Conservation (phyloP, 2,113 vertebrate genomes). For the Oxygymnocypris stewartii region DNA sequence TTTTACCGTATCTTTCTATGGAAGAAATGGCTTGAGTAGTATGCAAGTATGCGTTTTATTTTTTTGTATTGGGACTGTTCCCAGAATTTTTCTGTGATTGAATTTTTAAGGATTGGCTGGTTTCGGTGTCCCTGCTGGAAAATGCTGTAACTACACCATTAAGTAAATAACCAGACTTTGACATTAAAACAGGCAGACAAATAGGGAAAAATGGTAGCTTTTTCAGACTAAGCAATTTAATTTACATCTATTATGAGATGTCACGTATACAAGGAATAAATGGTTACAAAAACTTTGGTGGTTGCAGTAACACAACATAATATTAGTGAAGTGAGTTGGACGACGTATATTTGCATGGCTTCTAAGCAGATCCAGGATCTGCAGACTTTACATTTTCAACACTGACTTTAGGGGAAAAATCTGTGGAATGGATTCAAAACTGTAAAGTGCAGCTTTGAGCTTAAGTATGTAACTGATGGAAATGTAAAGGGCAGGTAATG, state of each 20-base stretch:
- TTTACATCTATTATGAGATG: constrained; percentile 16
- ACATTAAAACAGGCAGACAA: neutral
- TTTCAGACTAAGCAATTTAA: neutral
- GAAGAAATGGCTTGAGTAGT: too few relatives aligned
- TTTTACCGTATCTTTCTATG: too few relatives aligned
- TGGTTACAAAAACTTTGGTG: neutral
- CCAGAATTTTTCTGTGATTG: neutral
- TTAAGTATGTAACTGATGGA: neutral
- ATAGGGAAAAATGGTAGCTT: neutral
- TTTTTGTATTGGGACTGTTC: neutral
- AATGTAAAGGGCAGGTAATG: neutral
- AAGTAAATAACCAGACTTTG: neutral
- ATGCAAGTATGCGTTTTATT: neutral
- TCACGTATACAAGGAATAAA: neutral
- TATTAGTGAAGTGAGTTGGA: neutral
- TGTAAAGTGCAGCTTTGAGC: neutral
- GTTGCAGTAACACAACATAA: neutral
- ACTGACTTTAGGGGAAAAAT: neutral
- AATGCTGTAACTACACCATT: neutral
- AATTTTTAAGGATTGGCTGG: neutral
- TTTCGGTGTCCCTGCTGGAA: neutral
- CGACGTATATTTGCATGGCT: neutral
- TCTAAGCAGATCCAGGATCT: neutral
- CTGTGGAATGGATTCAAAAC: neutral
- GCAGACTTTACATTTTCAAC: neutral